Evolutionary conservation across 1,140 invertebrate species (phyloP).

Genomic region (Metaphire vulgaris): DNA sequence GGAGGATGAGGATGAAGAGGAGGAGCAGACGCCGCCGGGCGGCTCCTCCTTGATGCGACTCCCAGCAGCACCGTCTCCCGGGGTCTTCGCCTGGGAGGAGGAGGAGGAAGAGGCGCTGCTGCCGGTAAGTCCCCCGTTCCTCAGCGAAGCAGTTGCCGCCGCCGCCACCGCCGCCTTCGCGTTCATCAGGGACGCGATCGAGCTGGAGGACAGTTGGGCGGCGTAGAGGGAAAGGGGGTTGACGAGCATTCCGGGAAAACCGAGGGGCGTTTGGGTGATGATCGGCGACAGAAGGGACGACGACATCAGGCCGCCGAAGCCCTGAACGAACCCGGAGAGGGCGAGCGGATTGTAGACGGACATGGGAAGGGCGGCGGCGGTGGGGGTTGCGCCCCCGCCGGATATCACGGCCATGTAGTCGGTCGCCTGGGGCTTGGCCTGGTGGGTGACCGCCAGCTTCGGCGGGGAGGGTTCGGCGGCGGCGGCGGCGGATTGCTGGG

Average conservation of each 20-base stretch:
- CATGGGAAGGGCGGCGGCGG: not conserved
- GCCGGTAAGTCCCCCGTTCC: not conserved
- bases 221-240: not conserved
- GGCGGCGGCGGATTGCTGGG: not conserved
- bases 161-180: not conserved
- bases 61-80: not conserved
- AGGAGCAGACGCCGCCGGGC: no score
- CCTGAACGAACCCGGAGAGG: not conserved
- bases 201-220: not conserved
- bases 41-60: not conserved
- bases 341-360: slow-evolving; percentile 8
- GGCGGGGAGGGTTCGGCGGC: not conserved
- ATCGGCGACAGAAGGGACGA: slow-evolving; percentile 14
- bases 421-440: not conserved
- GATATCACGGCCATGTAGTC: not conserved
- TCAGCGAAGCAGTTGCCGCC: not conserved
- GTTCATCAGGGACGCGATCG: slow-evolving; percentile 7
- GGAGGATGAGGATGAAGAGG: not conserved
- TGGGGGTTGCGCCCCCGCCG: not conserved
- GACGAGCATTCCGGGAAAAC: not conserved
- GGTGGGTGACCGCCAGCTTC: not conserved
- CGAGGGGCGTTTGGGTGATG: not conserved
- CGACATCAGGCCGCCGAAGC: slow-evolving; percentile 6
- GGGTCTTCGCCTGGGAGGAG: not conserved
- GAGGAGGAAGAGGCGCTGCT: not conserved